Evolutionary conservation across 2,888 invertebrate genomes (phyloP), one percentile per base, ranked within the genome.

Genomic region (Leucoptera coffeella): DNA sequence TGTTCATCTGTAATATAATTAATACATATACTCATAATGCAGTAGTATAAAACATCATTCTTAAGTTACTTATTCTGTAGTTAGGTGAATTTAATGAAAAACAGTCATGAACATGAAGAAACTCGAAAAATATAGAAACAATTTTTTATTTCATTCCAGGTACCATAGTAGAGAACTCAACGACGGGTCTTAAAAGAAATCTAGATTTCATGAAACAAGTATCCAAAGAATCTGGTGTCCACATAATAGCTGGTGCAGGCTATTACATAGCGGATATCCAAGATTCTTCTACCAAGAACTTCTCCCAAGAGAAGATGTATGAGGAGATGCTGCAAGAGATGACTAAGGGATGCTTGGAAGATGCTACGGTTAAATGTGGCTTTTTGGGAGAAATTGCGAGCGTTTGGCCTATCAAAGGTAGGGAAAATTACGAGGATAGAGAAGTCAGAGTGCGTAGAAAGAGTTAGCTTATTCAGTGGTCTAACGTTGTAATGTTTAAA

Each of bases 321-420:
- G 55, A 77, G 14, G 49, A 77, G 13, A 87, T 89, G 65, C 42
- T 71, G 10, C 54, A 54, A 17, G 73, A 75, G 20, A 73, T 82
- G 12, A 71, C 72, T 2, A 72, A 69, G 0, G 76, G 76, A 0
- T 61, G 64, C 21, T 46, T 53, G 2, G 51, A 48, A 2, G 44
- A 46, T 11, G 31, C 36, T 0, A 35, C 35, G 1, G 73, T 85
- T 1, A 82, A 78, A 40, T 83, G 87, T 34, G 90, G 90, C 2
- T 78, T 86, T 31, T 80, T 90, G 41, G 90, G 89, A 2, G 90
- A 90, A 54, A 77, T 90, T 24, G 90, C 83, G 4, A 86, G 85
- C 41, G 73, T 77, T 5, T 89, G 83, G 81, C 89, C 89, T 0
- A 62, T 90, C 6, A 71, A 76, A 55, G 82, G 88, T 85, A 42